These are phyloP conservation scores for Tragelaphus eurycerus DNA, from an alignment of 2,797 vertebrate genomes.

Conservation along the genomic window DNA sequence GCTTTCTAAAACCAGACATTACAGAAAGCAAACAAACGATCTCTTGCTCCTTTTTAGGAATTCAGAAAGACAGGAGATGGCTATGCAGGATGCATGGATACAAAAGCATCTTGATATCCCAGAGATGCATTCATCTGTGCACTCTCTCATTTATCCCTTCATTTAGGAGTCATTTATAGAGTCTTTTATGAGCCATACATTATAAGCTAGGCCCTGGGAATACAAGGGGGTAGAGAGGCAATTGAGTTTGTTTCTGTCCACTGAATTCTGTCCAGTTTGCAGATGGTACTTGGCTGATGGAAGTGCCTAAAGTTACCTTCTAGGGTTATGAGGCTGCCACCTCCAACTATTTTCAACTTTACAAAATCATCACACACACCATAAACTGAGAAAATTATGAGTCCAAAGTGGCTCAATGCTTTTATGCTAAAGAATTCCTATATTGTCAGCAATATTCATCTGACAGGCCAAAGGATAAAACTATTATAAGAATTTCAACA, in stretches of 20 bases:
- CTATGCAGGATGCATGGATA: neutral
- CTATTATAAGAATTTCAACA: neutral
- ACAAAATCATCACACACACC: conserved; percentile 37
- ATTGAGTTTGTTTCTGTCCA: conserved; percentile 10
- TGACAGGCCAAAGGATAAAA: neutral
- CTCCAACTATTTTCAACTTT: conserved; percentile 19
- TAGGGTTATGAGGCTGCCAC: neutral
- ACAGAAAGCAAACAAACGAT: neutral
- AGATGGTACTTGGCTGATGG: conserved; percentile 7
- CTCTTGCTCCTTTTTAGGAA: neutral
- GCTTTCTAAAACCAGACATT: neutral
- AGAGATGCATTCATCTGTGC: neutral
- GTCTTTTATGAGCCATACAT: conserved; percentile 22
- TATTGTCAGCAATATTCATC: conserved; percentile 25
- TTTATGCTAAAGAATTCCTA: conserved; percentile 32
- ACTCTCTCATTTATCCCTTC: conserved; percentile 8
- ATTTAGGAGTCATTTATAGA: neutral
- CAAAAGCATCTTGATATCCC: neutral
- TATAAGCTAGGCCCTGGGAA: neutral
- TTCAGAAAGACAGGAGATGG: neutral
- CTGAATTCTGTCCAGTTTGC: conserved; percentile 33
- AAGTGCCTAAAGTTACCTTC: conserved; percentile 27
- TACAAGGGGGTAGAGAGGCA: neutral
- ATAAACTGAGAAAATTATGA: conserved; percentile 54
- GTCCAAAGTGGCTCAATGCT: neutral